A percentile compares a stretch with the other conserved stretches of the same genome.
Evolutionary conservation across 1,140 invertebrate genomes (phyloP).

Genomic region (Carcinoscorpius rotundicauda): DNA sequence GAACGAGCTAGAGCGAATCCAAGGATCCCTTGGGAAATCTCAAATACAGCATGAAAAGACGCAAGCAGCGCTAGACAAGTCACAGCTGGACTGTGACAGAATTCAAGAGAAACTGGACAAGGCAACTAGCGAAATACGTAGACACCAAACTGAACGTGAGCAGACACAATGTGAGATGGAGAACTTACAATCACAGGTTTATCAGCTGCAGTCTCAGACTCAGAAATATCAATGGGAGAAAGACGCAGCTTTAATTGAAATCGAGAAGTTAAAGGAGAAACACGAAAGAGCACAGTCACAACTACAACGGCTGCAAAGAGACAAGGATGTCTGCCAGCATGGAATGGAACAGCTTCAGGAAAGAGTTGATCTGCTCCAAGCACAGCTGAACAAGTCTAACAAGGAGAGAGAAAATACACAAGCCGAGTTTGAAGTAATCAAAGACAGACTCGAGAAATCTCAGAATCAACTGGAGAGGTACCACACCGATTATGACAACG

Average conservation of each 20-base stretch:
- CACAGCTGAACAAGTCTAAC: constrained; percentile 61
- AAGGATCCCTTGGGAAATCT: constrained; percentile 74
- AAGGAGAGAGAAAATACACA: constrained; percentile 68
- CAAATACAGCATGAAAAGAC: constrained; percentile 81
- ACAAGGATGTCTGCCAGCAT: constrained; percentile 62
- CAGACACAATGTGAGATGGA: constrained; percentile 65
- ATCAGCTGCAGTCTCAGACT: constrained; percentile 68
- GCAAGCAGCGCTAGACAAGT: constrained; percentile 71
- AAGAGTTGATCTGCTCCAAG: constrained; percentile 59
- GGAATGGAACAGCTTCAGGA: constrained; percentile 69
- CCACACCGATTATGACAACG: constrained; percentile 62
- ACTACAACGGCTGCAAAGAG: constrained; percentile 68
- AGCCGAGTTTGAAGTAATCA: constrained; percentile 69
- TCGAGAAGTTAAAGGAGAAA: constrained; percentile 73
- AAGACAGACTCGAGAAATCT: constrained; percentile 76
- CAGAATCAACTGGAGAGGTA: constrained; percentile 37
- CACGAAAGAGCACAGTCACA: constrained; percentile 63
- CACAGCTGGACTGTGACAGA: constrained; percentile 80
- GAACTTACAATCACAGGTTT: constrained; percentile 73
- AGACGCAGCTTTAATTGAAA: constrained; percentile 67
- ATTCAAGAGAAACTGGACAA: constrained; percentile 79
- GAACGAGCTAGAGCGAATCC: constrained; percentile 77
- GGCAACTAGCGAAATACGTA: constrained; percentile 59
- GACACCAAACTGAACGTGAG: constrained; percentile 66
- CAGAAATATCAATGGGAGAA: constrained; percentile 77